Evolutionary conservation across 2,888 invertebrate species (phyloP), one percentile per base, ranked within the genome.

Genomic region (Megastigmus dorsalis): DNA sequence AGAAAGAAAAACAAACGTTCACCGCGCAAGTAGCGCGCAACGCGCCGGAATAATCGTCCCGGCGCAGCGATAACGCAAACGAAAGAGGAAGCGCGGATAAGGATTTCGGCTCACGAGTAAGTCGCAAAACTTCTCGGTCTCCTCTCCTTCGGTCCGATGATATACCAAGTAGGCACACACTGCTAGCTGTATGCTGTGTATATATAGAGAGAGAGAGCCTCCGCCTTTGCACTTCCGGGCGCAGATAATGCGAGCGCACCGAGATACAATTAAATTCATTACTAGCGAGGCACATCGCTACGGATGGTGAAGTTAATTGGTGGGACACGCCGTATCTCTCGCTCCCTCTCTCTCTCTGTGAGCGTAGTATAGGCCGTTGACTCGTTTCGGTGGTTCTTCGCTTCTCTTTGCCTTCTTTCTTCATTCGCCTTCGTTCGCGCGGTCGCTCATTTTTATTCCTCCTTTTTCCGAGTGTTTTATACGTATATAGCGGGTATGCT

Each of bases 261-360:
- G 59, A 57, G 69, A 72, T 71, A 74, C 79, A 82, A 81, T 82
- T 82, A 81, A 80, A 80, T 79, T 81, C 80, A 80, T 80, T 80
- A 81, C 74, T 48, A 69, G 66, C 60, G 75, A 15, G 48, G 57
- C 66, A 52, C 54, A 62, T 75, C 68, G 69, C n/a, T n/a, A n/a
- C 70, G 65, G 77, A 78, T 69, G 74, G 67, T 36, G 45, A 74
- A 75, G 76, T 75, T 82, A 82, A 82, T 81, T 82, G 80, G 77
- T 74, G 62, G 43, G 63, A 69, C 33, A 38, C 30, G 62, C 41
- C 23, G 6, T 26, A n/a, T 13, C 13, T n/a, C n/a, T n/a, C 41
- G 33, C n/a, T 26, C 26, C 13, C 13, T n/a, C n/a, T n/a, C n/a
- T n/a, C n/a, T n/a, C n/a, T n/a, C n/a, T n/a, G n/a, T n/a, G n/a